Evolutionary conservation across 2,797 vertebrate genomes (phyloP).

Genomic region (Limosa lapponica): DNA sequence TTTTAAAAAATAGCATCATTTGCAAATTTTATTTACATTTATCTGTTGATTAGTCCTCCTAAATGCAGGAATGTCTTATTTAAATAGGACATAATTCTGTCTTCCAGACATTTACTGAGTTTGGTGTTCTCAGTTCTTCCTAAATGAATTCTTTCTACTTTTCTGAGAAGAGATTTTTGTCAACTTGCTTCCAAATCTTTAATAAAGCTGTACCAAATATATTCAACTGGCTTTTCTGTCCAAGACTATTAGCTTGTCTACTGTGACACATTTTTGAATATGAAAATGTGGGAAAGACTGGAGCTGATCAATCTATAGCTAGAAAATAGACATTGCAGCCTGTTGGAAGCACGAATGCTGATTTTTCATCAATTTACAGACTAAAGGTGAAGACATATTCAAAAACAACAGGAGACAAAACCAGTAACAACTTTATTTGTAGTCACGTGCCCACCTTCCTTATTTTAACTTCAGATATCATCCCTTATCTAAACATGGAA

Average conservation of each 20-base stretch:
- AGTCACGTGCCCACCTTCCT: accelerated
- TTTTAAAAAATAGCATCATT: accelerated
- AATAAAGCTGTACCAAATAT: not conserved
- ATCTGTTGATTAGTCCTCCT: not conserved
- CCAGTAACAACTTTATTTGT: not conserved
- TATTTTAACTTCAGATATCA: not conserved
- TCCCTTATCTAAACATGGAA: not conserved
- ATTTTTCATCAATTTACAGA: not conserved
- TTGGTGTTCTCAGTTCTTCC: not conserved
- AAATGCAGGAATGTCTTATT: not conserved
- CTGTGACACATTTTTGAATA: not conserved
- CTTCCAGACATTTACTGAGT: not conserved
- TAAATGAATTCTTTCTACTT: not conserved
- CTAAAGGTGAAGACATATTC: not conserved
- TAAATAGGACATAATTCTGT: not conserved
- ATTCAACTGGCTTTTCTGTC: not conserved
- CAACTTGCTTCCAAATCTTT: not conserved
- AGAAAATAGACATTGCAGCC: not conserved
- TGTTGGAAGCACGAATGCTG: not conserved
- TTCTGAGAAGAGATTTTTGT: not conserved
- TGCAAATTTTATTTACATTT: not conserved
- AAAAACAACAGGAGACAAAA: not conserved
- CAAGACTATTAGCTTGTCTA: not conserved
- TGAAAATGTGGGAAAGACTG: not conserved
- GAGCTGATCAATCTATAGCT: not conserved